These are phyloP conservation scores for Notocelia uddmanniana DNA, from an alignment of 2,888 invertebrate species.

Conservation along the genomic window DNA sequence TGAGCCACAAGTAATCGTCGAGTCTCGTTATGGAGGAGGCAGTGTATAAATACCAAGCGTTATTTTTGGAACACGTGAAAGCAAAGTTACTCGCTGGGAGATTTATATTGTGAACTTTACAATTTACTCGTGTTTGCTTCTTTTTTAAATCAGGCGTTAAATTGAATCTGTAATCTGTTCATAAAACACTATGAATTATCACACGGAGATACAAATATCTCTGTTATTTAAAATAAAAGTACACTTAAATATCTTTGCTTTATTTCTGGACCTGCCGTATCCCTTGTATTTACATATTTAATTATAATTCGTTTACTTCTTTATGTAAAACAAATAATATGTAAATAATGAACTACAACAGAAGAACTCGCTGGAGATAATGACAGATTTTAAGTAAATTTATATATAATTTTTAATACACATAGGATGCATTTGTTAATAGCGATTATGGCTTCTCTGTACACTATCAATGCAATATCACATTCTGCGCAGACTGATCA, in stretches of 20 bases:
- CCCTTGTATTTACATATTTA: background rate
- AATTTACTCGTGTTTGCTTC: constrained; percentile 1
- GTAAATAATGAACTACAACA: too few relatives aligned
- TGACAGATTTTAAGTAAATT: too few relatives aligned
- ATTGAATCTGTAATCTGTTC: background rate
- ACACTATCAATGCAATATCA: too few relatives aligned
- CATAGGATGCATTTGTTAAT: too few relatives aligned
- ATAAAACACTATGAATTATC: background rate
- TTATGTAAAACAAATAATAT: too few relatives aligned
- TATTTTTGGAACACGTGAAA: background rate
- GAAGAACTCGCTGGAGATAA: too few relatives aligned
- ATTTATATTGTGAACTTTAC: background rate
- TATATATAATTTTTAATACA: too few relatives aligned
- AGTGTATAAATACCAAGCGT: background rate
- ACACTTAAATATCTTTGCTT: constrained; percentile 14
- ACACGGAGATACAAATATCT: background rate
- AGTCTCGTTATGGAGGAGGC: constrained; percentile 48
- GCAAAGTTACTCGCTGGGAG: background rate
- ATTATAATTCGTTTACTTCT: background rate
- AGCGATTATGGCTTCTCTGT: too few relatives aligned
- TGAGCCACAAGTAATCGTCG: constrained; percentile 62
- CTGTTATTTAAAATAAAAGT: constrained; percentile 11
- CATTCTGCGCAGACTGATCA: too few relatives aligned
- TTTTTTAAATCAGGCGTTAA: background rate
- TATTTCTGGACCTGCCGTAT: constrained; percentile 21